These are phyloP conservation scores for Bradypus variegatus DNA, from an alignment of 2,797 vertebrate species.

Conservation along the genomic window DNA sequence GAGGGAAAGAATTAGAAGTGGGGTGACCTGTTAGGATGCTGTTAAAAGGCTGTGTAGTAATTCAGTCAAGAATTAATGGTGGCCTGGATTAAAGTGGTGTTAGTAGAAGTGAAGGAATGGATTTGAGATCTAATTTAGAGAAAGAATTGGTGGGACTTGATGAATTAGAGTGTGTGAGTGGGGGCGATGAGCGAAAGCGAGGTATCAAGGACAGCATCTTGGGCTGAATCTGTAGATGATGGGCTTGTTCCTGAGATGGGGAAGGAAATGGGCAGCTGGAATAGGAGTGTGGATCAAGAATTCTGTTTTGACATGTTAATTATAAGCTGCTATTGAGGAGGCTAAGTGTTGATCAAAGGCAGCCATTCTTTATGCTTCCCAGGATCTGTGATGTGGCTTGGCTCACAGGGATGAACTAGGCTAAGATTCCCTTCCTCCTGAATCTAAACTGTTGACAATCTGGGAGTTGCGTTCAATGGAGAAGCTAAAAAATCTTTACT, in stretches of 20 bases:
- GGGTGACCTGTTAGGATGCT: background rate
- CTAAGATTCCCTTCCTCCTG: background rate
- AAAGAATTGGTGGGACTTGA: background rate
- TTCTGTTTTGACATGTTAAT: background rate
- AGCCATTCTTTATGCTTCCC: background rate
- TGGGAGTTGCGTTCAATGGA: background rate
- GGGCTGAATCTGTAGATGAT: background rate
- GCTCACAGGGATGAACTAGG: background rate
- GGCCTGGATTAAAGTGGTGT: background rate
- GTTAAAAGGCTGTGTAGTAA: background rate
- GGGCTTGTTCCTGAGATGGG: fast-evolving
- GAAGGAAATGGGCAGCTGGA: background rate
- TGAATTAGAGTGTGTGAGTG: background rate
- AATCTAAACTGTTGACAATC: background rate
- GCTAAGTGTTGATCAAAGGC: background rate
- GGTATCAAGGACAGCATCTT: background rate
- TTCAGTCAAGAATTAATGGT: background rate
- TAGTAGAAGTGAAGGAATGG: background rate
- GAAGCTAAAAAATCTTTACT: background rate
- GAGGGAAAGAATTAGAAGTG: background rate
- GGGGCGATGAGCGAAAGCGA: background rate
- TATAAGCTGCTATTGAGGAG: background rate
- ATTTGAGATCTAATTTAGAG: background rate
- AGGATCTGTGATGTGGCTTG: background rate
- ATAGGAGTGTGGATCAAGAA: background rate